Conservation (phyloP, 1,140 invertebrate genomes). For the Apis cerana region DNA sequence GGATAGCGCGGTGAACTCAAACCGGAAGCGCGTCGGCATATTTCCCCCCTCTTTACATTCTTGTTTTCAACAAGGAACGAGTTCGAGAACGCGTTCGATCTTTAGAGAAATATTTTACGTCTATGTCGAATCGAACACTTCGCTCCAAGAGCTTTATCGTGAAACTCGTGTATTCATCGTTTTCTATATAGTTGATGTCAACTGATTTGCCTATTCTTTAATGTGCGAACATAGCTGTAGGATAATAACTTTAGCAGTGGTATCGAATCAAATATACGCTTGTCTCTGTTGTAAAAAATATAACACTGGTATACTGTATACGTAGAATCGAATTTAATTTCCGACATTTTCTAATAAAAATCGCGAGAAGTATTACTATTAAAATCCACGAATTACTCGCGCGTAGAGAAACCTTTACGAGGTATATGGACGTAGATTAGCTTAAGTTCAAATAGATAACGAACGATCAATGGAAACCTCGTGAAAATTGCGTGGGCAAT, state of each 20-base stretch:
- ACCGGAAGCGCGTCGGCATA: neutral
- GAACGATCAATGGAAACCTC: slow-evolving; percentile 16
- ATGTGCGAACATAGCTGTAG: slow-evolving; percentile 17
- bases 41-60: neutral
- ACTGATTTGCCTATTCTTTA: slow-evolving; percentile 3
- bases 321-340: slow-evolving; percentile 38
- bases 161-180: neutral
- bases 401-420: neutral
- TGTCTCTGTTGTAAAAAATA: slow-evolving; percentile 43
- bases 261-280: slow-evolving; percentile 48
- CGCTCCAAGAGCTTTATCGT: neutral
- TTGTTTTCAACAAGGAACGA: neutral
- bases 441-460: slow-evolving; percentile 27
- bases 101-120: neutral
- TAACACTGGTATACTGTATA: slow-evolving; percentile 35
- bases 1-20: neutral
- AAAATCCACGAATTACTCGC: neutral
- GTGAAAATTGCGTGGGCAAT: slow-evolving; percentile 43
- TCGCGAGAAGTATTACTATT: slow-evolving; percentile 9
- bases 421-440: neutral
- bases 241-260: slow-evolving; percentile 19
- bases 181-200: neutral
- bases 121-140: neutral
- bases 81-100: neutral
- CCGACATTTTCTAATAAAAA: neutral